Conservation (phyloP, 2,113 vertebrate genomes). For the Cynoglossus semilaevis region DNA sequence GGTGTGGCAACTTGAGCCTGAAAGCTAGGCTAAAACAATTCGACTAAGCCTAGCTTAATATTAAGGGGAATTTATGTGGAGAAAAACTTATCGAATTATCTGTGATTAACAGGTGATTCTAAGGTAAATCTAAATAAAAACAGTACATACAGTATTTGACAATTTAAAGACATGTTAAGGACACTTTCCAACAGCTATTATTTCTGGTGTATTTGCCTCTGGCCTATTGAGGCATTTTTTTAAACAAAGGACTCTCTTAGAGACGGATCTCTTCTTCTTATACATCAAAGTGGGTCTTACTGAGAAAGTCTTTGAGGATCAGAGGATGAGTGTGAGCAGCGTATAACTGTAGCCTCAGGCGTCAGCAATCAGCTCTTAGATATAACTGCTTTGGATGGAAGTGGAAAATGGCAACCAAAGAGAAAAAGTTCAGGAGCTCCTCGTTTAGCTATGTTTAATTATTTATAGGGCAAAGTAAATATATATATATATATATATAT, state of each 20-base stretch:
- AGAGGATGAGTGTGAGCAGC: slow-evolving; percentile 44
- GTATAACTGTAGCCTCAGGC: slow-evolving; percentile 46
- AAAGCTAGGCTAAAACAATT: no score
- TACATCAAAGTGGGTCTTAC: slow-evolving; percentile 38
- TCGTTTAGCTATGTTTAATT: background rate
- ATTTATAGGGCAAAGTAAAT: no score
- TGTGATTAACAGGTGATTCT: no score
- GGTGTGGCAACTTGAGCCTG: no score
- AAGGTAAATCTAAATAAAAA: no score
- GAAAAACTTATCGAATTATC: no score
- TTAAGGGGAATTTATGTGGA: no score
- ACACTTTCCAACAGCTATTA: no score
- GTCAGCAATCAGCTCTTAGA: slow-evolving; percentile 7
- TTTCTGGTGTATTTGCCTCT: slow-evolving; percentile 15
- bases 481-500: no score
- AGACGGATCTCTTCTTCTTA: slow-evolving; percentile 32
- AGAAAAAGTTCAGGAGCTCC: slow-evolving; percentile 21
- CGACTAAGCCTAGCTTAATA: no score
- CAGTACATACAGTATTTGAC: no score
- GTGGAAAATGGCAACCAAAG: slow-evolving; percentile 8
- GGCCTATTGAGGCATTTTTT: slow-evolving; percentile 38
- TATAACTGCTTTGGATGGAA: slow-evolving; percentile 14
- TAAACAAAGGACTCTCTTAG: slow-evolving; percentile 37
- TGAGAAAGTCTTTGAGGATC: slow-evolving; percentile 40
- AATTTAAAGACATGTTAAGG: no score